These are phyloP conservation scores for Oriolus oriolus DNA, from an alignment of 2,113 vertebrate species.

Conservation along the genomic window DNA sequence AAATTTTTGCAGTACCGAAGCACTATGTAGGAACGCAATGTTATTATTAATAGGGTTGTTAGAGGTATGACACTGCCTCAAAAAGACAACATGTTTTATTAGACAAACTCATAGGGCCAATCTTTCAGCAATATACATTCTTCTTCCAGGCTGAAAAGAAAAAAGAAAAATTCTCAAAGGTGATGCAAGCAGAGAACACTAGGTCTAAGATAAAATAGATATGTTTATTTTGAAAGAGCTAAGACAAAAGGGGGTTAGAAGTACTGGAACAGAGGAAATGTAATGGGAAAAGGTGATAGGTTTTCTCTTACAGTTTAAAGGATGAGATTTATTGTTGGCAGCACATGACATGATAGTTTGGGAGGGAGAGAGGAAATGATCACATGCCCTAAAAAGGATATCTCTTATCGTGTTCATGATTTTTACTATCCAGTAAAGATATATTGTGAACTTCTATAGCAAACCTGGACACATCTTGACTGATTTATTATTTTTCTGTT, in stretches of 20 bases:
- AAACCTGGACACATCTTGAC: not conserved
- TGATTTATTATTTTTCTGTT: not conserved
- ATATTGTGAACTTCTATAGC: not conserved
- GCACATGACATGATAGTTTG: not conserved
- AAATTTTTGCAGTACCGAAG: not conserved
- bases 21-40: not conserved
- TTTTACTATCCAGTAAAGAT: constrained; percentile 17
- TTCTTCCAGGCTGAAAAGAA: not conserved
- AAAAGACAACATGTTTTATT: not conserved
- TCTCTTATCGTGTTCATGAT: not conserved
- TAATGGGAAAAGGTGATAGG: not conserved
- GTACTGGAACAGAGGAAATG: not conserved
- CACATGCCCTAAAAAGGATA: not conserved
- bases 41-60: not conserved
- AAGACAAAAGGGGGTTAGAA: not conserved
- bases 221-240: not conserved
- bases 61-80: not conserved
- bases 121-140: not conserved
- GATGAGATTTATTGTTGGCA: not conserved
- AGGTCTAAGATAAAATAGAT: not conserved
- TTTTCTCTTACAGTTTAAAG: not conserved
- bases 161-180: not conserved
- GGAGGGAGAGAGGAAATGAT: not conserved
- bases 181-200: not conserved
- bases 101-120: not conserved